Evolutionary conservation across 1,140 invertebrate species (phyloP).

Genomic region (Chironomus tepperi): DNA sequence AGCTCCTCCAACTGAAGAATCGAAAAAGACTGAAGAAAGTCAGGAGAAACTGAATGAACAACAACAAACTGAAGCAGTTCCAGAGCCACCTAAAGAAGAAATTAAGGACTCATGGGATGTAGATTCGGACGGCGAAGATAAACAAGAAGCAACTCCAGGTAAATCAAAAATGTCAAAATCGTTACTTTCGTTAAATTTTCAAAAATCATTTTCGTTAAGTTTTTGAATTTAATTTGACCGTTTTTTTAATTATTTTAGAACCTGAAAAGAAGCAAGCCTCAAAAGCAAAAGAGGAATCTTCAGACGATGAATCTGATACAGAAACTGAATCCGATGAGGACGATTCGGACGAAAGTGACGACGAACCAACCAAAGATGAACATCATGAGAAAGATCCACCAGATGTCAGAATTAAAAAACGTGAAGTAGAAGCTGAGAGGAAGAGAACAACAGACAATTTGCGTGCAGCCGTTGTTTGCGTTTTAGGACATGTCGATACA

Average conservation of each 20-base stretch:
- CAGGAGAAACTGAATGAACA: conserved; percentile 40
- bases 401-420: conserved; percentile 52
- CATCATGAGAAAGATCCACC: conserved; percentile 52
- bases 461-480: conserved; percentile 93
- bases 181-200: conserved; percentile 32
- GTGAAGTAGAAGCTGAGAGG: conserved; percentile 74
- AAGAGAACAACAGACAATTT: conserved; percentile 69
- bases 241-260: not conserved
- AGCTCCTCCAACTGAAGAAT: conserved; percentile 31
- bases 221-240: no score
- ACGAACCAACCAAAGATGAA: conserved; percentile 50
- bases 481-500: conserved; percentile 99
- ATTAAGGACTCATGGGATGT: conserved; percentile 26
- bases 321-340: conserved; percentile 43
- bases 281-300: conserved; percentile 35
- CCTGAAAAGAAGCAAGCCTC: conserved; percentile 32
- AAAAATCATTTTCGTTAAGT: not conserved
- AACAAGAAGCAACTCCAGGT: conserved; percentile 65
- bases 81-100: conserved; percentile 38
- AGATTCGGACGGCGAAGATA: conserved; percentile 33
- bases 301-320: conserved; percentile 39
- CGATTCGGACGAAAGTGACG: conserved; percentile 41
- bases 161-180: conserved; percentile 55
- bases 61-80: conserved; percentile 40
- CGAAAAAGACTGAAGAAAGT: conserved; percentile 39